phyloP scores from a whole-genome alignment of 2,888 invertebrate species.

The Ophion obscuratus region DNA sequence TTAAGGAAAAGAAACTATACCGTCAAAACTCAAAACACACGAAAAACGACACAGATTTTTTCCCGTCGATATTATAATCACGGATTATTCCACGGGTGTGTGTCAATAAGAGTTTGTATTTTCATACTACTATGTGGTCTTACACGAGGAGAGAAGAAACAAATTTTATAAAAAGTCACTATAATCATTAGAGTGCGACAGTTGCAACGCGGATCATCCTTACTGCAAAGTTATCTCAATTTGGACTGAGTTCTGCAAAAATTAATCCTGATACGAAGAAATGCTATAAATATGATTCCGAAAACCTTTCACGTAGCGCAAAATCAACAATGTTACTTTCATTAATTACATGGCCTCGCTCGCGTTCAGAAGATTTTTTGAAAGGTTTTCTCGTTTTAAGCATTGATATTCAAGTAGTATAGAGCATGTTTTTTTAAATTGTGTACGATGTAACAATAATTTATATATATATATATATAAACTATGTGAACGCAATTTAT shows the following conservation, averaged over 20 bases:
- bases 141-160: conserved; percentile 48
- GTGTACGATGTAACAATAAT: conserved; percentile 70
- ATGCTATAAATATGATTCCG: conserved; percentile 34
- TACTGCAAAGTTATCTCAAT: conserved; percentile 29
- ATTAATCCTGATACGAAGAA: conserved; percentile 8
- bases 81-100: conserved; percentile 65
- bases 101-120: conserved; percentile 69
- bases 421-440: conserved; percentile 74
- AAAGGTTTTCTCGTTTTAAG: background rate
- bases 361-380: background rate
- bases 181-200: conserved; percentile 67
- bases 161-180: conserved; percentile 62
- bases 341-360: conserved; percentile 10
- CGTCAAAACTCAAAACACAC: background rate
- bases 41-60: conserved; percentile 24
- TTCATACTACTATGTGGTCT: conserved; percentile 74
- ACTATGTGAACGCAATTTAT: conserved; percentile 65
- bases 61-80: conserved; percentile 30
- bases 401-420: conserved; percentile 73
- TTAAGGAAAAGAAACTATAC: background rate
- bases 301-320: conserved; percentile 15
- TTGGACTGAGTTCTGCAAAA: conserved; percentile 27
- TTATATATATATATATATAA: conserved; percentile 63
- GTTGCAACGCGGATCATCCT: conserved; percentile 64
- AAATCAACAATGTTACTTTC: conserved; percentile 17